These are phyloP conservation scores for Rhipidura dahli DNA, from an alignment of 2,113 vertebrate species.

Conservation along the genomic window DNA sequence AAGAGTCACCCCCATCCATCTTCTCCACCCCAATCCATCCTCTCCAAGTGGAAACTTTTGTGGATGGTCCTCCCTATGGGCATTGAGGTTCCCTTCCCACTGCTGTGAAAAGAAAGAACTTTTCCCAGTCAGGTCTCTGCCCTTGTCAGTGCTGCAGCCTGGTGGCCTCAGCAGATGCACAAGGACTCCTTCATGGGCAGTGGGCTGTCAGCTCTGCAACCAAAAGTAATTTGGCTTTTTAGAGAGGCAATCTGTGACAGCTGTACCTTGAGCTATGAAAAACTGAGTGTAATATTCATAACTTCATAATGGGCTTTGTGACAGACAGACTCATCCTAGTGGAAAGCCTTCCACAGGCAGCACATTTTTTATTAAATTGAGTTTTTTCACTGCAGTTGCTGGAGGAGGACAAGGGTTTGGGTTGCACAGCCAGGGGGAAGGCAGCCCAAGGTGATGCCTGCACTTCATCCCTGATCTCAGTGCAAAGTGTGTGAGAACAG, in stretches of 20 bases:
- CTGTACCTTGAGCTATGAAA: neutral
- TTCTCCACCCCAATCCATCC: neutral
- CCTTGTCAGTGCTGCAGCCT: neutral
- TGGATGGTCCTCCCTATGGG: accelerated
- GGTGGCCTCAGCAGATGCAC: neutral
- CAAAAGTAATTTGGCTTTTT: neutral
- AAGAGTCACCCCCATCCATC: neutral
- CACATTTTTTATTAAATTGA: neutral
- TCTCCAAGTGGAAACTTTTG: neutral
- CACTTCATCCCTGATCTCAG: neutral
- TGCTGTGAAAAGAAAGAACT: neutral
- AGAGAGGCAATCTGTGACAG: neutral
- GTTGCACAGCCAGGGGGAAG: neutral
- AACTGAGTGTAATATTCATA: neutral
- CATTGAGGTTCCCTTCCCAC: neutral
- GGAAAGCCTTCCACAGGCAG: neutral
- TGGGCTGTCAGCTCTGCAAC: neutral
- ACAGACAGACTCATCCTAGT: neutral
- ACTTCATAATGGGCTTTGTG: neutral
- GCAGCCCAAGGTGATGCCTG: neutral
- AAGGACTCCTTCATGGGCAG: neutral
- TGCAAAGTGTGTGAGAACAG: neutral
- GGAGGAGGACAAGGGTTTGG: neutral
- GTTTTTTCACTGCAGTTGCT: neutral
- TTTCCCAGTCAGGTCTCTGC: neutral